Base-by-base conservation (phyloP, 2,888 invertebrate species). In the Coremacera marginata region DNA sequence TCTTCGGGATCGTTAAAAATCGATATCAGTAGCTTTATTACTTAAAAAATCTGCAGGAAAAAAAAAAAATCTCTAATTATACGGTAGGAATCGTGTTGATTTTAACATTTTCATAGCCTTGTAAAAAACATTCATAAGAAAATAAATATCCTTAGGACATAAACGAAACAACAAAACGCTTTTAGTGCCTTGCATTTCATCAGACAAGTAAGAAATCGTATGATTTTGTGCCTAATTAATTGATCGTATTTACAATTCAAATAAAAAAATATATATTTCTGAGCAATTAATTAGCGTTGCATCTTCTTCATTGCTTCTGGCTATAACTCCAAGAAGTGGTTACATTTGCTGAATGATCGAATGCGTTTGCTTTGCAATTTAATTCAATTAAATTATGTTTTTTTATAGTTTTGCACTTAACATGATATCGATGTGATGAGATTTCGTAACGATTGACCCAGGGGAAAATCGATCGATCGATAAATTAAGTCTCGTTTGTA, bases 311-410 rank as follows among this genome's bases (percentile, higher is more conserved):
- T 60, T 25, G 19, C 19, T 60, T 5, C 19, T 9, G 57, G 44
- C 5, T 60, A 14, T 27, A 1, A 11, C 0, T 22, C 25, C 11
- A 44, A 44, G 44, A 67, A 67, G 19, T 44, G 44, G 44, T 55
- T 34, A 31, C 16, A 16, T 27, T 25, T 25, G 51, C 25, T 27
- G 19, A 51, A 27, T 51, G 68, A 68, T 16, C 25, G 44, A 68
- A 68, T 65, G 22, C 70, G 60, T 67, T 74, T 72, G 51, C 22
- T 63, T 63, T 27, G 74, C 74, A 37, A 65, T 52, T 74, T 74
- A 74, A 74, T 74, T 74, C 65, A 74, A 74, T 74, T 65, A 37
- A 74, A 74, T 31, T 57, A 31, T 72, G 49, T 72, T 57, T 62
- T 44, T 70, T 72, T 62, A 73, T 63, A 49, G 73, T 51, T 27